Evolutionary conservation across 1,140 invertebrate species (phyloP).

Genomic region (Callitettix versicolor): DNA sequence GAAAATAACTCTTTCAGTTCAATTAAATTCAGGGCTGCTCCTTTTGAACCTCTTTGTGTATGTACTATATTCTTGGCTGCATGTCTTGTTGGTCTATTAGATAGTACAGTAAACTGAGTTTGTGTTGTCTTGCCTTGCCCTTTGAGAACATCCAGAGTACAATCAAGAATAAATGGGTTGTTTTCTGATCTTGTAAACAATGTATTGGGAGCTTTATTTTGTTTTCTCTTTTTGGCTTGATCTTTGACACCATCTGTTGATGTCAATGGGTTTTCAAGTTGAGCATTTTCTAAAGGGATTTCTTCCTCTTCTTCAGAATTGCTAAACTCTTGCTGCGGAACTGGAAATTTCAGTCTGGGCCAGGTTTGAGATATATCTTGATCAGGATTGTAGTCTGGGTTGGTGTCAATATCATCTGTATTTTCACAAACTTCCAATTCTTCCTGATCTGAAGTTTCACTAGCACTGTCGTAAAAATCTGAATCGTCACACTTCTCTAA

Average conservation of each 20-base stretch:
- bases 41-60: slow-evolving; percentile 5
- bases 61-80: slow-evolving; percentile 6
- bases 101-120: slow-evolving; percentile 2
- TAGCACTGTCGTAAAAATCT: slow-evolving; percentile 1
- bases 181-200: background rate
- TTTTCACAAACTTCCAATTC: slow-evolving; percentile 2
- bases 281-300: background rate
- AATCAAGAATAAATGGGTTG: slow-evolving; percentile 5
- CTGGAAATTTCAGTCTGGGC: background rate
- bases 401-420: slow-evolving; percentile 3
- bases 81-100: slow-evolving; percentile 4
- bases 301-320: slow-evolving; percentile 1
- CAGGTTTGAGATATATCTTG: background rate
- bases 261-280: background rate
- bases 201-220: background rate
- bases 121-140: slow-evolving; percentile 8
- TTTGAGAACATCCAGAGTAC: slow-evolving; percentile 6
- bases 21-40: slow-evolving; percentile 6
- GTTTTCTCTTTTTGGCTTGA: background rate
- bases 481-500: background rate
- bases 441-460: slow-evolving; percentile 2
- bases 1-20: slow-evolving; percentile 9
- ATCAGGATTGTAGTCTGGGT: slow-evolving; percentile 5
- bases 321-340: background rate
- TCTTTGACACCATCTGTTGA: background rate